phyloP scores from a whole-genome alignment of 30 jellyfish, hydroid and myxozoan genomes.

The Rhopilema esculentum region DNA sequence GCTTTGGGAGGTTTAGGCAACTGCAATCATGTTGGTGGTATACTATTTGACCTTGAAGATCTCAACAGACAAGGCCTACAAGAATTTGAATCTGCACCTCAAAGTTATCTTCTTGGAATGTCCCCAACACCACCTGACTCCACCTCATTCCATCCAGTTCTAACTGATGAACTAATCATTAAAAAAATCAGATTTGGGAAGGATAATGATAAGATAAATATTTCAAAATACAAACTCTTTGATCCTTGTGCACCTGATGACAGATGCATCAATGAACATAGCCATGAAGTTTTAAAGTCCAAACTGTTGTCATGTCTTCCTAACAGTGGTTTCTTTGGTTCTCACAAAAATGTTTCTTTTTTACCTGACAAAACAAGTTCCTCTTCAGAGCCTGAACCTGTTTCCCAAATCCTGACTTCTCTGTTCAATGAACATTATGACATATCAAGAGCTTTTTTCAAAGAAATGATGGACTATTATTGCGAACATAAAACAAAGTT shows the following conservation, averaged over 20 bases:
- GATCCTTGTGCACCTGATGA: conserved; percentile 42
- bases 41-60: conserved; percentile 52
- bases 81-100: conserved; percentile 46
- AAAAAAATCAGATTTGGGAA: conserved; percentile 36
- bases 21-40: conserved; percentile 62
- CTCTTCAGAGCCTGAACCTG: neutral
- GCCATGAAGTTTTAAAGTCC: conserved; percentile 12
- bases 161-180: conserved; percentile 42
- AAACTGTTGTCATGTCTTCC: conserved; percentile 19
- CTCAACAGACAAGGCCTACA: conserved; percentile 41
- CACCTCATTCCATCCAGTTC: conserved; percentile 24
- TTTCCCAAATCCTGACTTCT: neutral
- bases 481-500: neutral
- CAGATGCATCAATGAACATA: conserved; percentile 4
- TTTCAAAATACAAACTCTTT: conserved; percentile 15
- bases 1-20: conserved; percentile 64
- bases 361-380: neutral
- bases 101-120: conserved; percentile 51
- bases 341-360: neutral
- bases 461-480: conserved; percentile 20
- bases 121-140: conserved; percentile 5
- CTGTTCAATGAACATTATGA: neutral
- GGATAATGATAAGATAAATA: neutral
- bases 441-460: neutral
- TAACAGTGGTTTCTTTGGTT: conserved; percentile 37